Evolutionary conservation across 2,113 vertebrate genomes (phyloP).

Genomic region (Verasper variegatus): DNA sequence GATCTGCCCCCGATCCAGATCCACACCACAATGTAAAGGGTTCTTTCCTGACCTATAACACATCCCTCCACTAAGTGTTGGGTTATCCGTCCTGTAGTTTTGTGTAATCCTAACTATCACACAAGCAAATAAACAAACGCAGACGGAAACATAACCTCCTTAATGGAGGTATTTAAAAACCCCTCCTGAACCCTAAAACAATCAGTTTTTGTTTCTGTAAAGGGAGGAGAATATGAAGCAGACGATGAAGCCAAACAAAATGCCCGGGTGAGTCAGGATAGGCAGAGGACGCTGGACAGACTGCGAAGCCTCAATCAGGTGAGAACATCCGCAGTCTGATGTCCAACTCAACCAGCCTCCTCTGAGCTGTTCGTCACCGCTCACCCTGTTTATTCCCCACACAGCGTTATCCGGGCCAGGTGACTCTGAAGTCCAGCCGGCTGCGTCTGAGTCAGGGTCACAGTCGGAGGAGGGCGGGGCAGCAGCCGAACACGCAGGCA

Average conservation of each 20-base stretch:
- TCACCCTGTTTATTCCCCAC: not conserved
- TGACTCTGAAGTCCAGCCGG: constrained; percentile 93
- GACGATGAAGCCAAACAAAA: constrained; percentile 89
- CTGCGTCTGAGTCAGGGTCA: constrained; percentile 84
- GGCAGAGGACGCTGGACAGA: constrained; percentile 93
- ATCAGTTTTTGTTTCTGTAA: not conserved
- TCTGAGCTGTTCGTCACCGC: not conserved
- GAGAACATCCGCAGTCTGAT: not conserved
- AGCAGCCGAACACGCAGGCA: constrained; percentile 73
- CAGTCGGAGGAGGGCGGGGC: constrained; percentile 80
- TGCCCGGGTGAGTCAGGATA: constrained; percentile 90
- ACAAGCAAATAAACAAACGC: no score
- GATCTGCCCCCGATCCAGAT: no score
- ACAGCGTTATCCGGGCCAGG: constrained; percentile 94
- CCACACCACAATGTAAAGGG: no score
- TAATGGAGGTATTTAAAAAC: no score
- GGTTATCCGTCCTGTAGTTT: no score
- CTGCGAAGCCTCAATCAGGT: constrained; percentile 97
- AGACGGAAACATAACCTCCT: no score
- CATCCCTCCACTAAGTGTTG: no score
- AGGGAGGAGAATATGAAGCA: constrained; percentile 81
- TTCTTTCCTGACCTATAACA: no score
- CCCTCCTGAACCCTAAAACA: no score
- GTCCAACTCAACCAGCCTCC: not conserved
- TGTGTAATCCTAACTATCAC: no score